Base-by-base conservation (phyloP, 2,888 invertebrate species). In the Timema cristinae region DNA sequence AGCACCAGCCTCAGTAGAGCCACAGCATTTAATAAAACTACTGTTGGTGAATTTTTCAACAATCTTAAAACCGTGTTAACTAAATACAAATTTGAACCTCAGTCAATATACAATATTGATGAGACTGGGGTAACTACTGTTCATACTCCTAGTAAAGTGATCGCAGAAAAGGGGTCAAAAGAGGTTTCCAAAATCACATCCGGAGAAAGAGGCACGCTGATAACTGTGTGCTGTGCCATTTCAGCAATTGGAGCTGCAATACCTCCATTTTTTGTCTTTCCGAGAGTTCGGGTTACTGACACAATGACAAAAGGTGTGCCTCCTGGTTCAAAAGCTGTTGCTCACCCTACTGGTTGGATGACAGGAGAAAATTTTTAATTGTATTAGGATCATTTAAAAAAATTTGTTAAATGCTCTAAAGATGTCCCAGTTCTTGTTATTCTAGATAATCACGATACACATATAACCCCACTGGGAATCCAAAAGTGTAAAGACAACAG, bases 41-140 rank as follows among this genome's bases (percentile, higher is more conserved):
- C 77, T 73, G 81, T 87, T 67, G 82, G 85, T 72, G 86, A 87
- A 0, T 85, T 86, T 61, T 84, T 70, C 69, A 68, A 68, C n/a
- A 72, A 74, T 59, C 50, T 72, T n/a, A 61, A 63, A 32, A 11
- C 51, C 51, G 69, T 68, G 10, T 50, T 71, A 50, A 68, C 72
- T 6, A 68, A n/a, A n/a, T n/a, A n/a, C n/a, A n/a, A 72, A 50
- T 70, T 74, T 54, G n/a, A 50, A 63, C 68, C 63, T 52, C 50
- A 54, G 11, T 68, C 70, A n/a, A 66, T 73, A n/a, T 74, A 67
- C 66, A 74, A 72, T 68, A 67, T 74, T n/a, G 72, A 74, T 61
- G 69, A 74, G 61, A 72, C 72, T 10, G 74, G 74, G 7, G 67
- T 72, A 10, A 71, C 72, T 32, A 74, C 74, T n/a, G 71, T 71